Evolutionary conservation across 2,113 vertebrate species (phyloP).

Genomic region (Scophthalmus maximus): DNA sequence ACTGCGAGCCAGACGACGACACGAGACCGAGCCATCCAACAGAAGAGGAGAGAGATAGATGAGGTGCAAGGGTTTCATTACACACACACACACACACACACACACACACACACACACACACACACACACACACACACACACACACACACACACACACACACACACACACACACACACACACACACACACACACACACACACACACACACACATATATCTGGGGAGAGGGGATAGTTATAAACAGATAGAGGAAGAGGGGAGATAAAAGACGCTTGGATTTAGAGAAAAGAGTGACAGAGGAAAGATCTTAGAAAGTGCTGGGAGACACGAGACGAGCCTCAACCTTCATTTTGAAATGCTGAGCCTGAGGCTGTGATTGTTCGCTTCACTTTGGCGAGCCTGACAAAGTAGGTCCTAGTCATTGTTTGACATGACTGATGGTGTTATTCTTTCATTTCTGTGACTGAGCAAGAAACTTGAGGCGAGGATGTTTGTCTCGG

Average conservation of each 20-base stretch:
- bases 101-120: constrained; percentile 30
- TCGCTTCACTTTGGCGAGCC: constrained; percentile 25
- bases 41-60: constrained; percentile 81
- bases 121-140: constrained; percentile 29
- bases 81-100: constrained; percentile 41
- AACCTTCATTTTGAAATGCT: constrained; percentile 54
- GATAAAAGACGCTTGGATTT: constrained; percentile 47
- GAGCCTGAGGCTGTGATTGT: constrained; percentile 46
- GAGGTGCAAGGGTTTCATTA: constrained; percentile 65
- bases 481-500: constrained; percentile 3
- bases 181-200: constrained; percentile 25
- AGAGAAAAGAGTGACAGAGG: constrained; percentile 33
- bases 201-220: constrained; percentile 32
- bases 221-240: constrained; percentile 32
- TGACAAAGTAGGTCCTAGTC: constrained; percentile 22
- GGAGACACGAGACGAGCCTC: constrained; percentile 41
- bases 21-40: constrained; percentile 80
- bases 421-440: constrained; percentile 17
- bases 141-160: constrained; percentile 33
- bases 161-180: constrained; percentile 39
- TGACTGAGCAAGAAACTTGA: constrained; percentile 24
- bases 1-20: constrained; percentile 56
- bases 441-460: constrained; percentile 13
- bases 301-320: constrained; percentile 33
- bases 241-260: constrained; percentile 31